Evolutionary conservation across 2,888 invertebrate species (phyloP), one percentile per base, ranked within the genome.

Genomic region (Pyrochroa serraticornis): DNA sequence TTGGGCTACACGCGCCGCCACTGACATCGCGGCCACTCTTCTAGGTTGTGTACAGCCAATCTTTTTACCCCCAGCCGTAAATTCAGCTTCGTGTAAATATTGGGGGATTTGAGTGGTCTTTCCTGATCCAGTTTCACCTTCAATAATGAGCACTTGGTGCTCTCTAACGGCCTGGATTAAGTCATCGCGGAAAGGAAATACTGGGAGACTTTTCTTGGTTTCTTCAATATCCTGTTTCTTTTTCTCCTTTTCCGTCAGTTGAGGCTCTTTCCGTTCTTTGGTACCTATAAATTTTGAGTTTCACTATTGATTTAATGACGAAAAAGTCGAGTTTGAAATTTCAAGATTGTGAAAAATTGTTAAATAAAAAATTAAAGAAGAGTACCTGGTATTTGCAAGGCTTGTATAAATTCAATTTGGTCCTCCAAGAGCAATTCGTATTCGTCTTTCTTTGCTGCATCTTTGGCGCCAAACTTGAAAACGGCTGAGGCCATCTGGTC

Each of bases 101-200:
- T 99, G 98, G 0, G 98, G 98, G 67, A 99, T 94, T 82, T 99
- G 98, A 6, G 99, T 99, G 0, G 98, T 99, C 85, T 99, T 99
- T 2, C 98, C 98, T 7, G 96, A 97, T 0, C 99, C 99, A 5
- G 98, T 99, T 82, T 98, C 97, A 50, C 99, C 99, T 82, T 97
- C 97, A 60, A 98, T 93, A 68, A 98, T 97, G 14, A 98, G 81
- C 71, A 87, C 85, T 81, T 94, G 93, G 80, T 93, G 91, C 63
- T 92, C 89, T 72, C 82, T 86, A n/a, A 99, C 92, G 7, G 99
- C 97, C 69, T 90, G 85, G 67, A 99, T 90, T 14, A 99, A 83
- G 74, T 93, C 90, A 38, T 93, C 86, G 75, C 86, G 88, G 74
- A 97, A 99, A 0, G 95, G 93, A 81, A 85, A 99, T 48, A 99